Conservation (phyloP, 2,888 invertebrate genomes). For the Choristoneura rosaceana region DNA sequence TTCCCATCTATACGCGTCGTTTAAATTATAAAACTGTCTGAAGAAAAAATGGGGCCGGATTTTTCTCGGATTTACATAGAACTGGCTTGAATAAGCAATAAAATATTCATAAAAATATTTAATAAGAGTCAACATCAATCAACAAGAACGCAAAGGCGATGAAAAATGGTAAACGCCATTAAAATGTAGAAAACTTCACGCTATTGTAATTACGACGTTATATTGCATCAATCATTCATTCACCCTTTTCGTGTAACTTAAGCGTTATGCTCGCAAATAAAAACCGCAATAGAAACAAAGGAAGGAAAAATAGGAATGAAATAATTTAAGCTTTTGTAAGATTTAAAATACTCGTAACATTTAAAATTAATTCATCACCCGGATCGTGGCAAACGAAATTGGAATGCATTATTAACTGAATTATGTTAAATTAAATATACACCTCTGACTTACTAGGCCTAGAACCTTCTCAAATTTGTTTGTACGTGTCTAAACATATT, state of each 20-base stretch:
- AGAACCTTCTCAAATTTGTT: too few species aligned
- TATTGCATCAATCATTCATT: conserved; percentile 69
- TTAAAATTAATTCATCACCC: too few species aligned
- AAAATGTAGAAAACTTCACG: conserved; percentile 64
- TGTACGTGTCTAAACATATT: too few species aligned
- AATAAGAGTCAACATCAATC: conserved; percentile 77
- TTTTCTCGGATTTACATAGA: conserved; percentile 30
- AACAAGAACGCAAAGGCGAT: conserved; percentile 59
- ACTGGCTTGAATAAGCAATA: conserved; percentile 34
- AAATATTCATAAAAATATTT: conserved; percentile 48
- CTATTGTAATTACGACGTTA: conserved; percentile 70
- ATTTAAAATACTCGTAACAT: too few species aligned
- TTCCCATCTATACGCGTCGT: conserved; percentile 19
- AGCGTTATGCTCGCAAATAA: neutral
- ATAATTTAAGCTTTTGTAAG: neutral
- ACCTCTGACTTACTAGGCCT: too few species aligned
- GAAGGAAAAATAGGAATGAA: neutral
- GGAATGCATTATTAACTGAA: too few species aligned
- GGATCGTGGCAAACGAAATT: too few species aligned
- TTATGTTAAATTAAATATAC: too few species aligned
- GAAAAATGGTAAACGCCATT: conserved; percentile 73
- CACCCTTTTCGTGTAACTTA: conserved; percentile 1
- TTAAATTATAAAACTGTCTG: conserved; percentile 23
- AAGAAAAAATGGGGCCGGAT: conserved; percentile 30
- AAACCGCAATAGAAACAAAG: neutral